Evolutionary conservation across 2,797 vertebrate species (phyloP).

Genomic region (Erpetoichthys calabaricus): DNA sequence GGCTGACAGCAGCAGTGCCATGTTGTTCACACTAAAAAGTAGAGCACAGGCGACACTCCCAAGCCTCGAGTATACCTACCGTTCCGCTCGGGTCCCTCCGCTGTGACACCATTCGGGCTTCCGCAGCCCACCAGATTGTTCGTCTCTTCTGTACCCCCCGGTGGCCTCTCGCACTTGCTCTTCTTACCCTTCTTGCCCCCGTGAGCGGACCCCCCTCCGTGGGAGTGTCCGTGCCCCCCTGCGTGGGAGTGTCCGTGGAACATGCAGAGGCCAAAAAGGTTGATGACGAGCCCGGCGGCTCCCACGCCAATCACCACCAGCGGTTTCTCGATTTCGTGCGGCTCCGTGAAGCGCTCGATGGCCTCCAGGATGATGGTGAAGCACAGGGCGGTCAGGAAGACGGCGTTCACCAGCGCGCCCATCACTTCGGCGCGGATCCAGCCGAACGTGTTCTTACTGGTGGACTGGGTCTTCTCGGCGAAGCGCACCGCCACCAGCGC

Average conservation of each 20-base stretch:
- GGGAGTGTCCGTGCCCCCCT: conserved; percentile 56
- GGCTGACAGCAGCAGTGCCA: too few species aligned
- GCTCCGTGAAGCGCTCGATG: conserved; percentile 81
- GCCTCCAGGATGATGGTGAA: conserved; percentile 94
- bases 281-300: conserved; percentile 71
- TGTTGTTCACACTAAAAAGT: too few species aligned
- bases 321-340: conserved; percentile 76
- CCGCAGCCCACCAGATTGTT: conserved; percentile 73
- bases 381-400: conserved; percentile 92
- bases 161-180: conserved; percentile 34
- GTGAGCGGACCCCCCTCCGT: conserved; percentile 39
- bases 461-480: conserved; percentile 77
- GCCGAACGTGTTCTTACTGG: conserved; percentile 91
- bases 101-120: conserved; percentile 57
- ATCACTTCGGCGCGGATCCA: conserved; percentile 97
- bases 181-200: conserved; percentile 45
- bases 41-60: too few species aligned
- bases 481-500: conserved; percentile 87
- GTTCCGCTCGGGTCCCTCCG: conserved; percentile 27
- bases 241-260: conserved; percentile 80
- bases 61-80: conserved; percentile 28
- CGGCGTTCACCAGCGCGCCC: conserved; percentile 92
- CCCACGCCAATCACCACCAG: conserved; percentile 71
- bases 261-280: conserved; percentile 77
- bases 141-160: conserved; percentile 64